Percentiles rank a stretch among this genome's conserved stretches.
Evolutionary conservation across 2,113 vertebrate species (phyloP).

Genomic region (Mobula birostris): DNA sequence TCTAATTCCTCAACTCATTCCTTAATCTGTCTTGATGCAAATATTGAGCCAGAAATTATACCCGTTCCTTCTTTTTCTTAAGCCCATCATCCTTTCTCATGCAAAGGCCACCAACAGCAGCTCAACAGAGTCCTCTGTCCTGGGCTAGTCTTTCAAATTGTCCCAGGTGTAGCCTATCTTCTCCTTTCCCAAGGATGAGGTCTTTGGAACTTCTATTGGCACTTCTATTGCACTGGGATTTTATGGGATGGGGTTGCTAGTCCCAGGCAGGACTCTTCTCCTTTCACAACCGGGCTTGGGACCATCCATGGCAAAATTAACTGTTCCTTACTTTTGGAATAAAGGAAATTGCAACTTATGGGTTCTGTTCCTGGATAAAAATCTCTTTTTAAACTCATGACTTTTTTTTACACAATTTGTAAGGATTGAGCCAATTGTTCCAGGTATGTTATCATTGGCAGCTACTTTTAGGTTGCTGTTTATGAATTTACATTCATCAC

Average conservation of each 20-base stretch:
- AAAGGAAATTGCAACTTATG: not conserved
- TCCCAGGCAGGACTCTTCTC: no score
- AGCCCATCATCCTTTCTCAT: no score
- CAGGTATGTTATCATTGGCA: slow-evolving; percentile 6
- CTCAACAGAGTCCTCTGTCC: no score
- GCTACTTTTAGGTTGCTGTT: not conserved
- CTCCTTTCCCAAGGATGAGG: no score
- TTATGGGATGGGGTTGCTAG: no score
- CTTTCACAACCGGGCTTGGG: no score
- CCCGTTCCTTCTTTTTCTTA: not conserved
- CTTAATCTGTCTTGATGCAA: not conserved
- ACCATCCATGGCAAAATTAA: no score
- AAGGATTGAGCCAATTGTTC: not conserved
- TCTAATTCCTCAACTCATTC: not conserved
- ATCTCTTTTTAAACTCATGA: not conserved
- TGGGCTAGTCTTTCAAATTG: no score
- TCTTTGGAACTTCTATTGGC: no score
- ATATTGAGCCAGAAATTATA: not conserved
- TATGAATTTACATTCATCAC: slow-evolving; percentile 7
- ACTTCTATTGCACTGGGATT: no score
- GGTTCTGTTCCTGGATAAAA: not conserved
- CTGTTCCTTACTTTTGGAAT: not conserved
- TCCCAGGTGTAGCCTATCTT: no score
- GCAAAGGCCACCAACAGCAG: no score
- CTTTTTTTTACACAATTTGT: not conserved